These are phyloP conservation scores for Paratilapia polleni DNA, from an alignment of 2,113 vertebrate genomes.

Conservation along the genomic window DNA sequence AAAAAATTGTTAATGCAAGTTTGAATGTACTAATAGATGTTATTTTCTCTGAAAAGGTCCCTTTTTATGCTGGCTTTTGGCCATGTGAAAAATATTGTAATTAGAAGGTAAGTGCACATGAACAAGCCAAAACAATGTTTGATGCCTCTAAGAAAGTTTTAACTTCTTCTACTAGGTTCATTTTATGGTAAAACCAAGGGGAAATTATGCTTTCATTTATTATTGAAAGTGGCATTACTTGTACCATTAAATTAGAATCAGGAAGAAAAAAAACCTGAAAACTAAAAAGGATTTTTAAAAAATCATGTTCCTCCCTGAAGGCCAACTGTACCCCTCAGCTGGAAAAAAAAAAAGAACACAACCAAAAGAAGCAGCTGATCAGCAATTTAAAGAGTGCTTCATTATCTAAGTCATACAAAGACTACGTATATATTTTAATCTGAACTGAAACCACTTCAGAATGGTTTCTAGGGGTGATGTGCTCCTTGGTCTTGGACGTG, in stretches of 20 bases:
- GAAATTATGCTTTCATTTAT: neutral
- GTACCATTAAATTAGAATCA: neutral
- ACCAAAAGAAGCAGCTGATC: neutral
- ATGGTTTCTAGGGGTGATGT: too few species aligned
- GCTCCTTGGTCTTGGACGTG: neutral
- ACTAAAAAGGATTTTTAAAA: neutral
- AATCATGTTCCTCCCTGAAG: neutral
- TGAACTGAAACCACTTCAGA: neutral
- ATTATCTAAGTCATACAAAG: neutral
- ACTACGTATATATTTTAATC: neutral
- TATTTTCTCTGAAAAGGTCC: neutral
- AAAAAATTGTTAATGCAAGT: neutral
- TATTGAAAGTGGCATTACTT: neutral
- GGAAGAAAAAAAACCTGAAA: neutral
- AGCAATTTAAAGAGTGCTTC: neutral
- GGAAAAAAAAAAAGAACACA: neutral
- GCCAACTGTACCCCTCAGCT: neutral
- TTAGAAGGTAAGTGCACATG: neutral
- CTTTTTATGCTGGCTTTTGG: neutral
- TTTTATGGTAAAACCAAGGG: fast-evolving
- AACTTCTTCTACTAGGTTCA: neutral
- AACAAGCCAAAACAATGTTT: neutral
- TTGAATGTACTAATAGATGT: neutral
- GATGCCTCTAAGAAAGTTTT: neutral
- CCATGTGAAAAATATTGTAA: neutral